Conservation (phyloP, 2,888 invertebrate genomes). For the Mamestra brassicae region DNA sequence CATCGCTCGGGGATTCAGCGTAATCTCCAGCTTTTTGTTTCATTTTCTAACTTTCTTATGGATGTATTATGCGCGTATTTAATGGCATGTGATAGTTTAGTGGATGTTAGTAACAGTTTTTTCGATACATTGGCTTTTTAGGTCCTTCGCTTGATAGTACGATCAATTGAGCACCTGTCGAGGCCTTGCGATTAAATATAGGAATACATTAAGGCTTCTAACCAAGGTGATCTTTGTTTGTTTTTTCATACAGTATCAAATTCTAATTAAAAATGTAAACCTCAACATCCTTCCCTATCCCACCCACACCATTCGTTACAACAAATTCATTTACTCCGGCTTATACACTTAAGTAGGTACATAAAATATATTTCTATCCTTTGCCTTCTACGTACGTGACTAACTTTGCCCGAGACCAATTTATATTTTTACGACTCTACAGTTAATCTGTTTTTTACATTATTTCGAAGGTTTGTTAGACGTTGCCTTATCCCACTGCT, state of each 20-base stretch:
- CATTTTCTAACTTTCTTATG: conserved; percentile 56
- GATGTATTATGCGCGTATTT: conserved; percentile 49
- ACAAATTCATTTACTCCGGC: conserved; percentile 22
- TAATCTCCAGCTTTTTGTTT: conserved; percentile 63
- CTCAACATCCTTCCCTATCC: not conserved
- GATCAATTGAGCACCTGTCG: conserved; percentile 38
- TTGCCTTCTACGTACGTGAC: conserved; percentile 14
- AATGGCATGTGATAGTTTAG: conserved; percentile 60
- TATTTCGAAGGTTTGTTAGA: not conserved
- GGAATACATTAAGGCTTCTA: conserved; percentile 2
- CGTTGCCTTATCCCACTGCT: not conserved
- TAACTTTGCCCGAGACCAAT: conserved; percentile 5
- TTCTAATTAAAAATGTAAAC: not conserved
- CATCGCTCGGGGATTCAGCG: conserved; percentile 41
- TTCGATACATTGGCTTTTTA: conserved; percentile 54
- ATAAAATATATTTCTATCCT: not conserved
- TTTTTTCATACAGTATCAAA: not conserved
- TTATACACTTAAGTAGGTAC: not conserved
- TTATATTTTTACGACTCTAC: conserved; percentile 7
- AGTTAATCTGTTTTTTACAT: not conserved
- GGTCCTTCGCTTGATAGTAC: conserved; percentile 34
- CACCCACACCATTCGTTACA: conserved; percentile 6
- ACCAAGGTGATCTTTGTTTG: not conserved
- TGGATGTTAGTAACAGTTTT: conserved; percentile 40
- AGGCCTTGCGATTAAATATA: conserved; percentile 17